These are phyloP conservation scores for Melanostigma gelatinosum DNA, from an alignment of 2,113 vertebrate genomes.

Conservation along the genomic window DNA sequence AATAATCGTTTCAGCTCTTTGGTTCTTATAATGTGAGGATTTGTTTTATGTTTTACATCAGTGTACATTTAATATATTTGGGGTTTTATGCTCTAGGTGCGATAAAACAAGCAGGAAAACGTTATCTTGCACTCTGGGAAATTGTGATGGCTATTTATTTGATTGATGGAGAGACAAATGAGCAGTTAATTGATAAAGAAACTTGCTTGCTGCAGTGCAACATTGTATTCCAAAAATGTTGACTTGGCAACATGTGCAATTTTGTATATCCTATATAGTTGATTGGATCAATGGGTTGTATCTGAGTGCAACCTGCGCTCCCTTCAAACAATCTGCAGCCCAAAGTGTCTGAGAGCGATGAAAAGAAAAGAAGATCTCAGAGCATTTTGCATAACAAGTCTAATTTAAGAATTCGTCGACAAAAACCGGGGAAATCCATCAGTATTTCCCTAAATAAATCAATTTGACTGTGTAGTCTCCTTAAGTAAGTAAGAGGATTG, in stretches of 20 bases:
- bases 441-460: slow-evolving; percentile 76
- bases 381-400: slow-evolving; percentile 61
- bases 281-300: slow-evolving; percentile 30
- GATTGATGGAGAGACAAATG: neutral
- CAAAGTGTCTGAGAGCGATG: slow-evolving; percentile 23
- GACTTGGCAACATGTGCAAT: neutral
- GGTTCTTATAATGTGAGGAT: neutral
- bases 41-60: neutral
- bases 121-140: neutral
- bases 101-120: neutral
- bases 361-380: slow-evolving; percentile 30
- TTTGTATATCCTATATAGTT: slow-evolving; percentile 7
- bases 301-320: slow-evolving; percentile 22
- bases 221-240: neutral
- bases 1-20: neutral
- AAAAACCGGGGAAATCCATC: slow-evolving; percentile 54
- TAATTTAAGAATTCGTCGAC: slow-evolving; percentile 70
- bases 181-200: neutral
- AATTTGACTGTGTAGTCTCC: slow-evolving; percentile 68
- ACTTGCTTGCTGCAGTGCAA: neutral
- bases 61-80: neutral
- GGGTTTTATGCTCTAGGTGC: neutral
- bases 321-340: slow-evolving; percentile 4
- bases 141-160: neutral
- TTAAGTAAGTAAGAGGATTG: slow-evolving; percentile 81